Evolutionary conservation across 92 coral and sea anemone species (phyloP), one percentile per base, ranked within the genome.

Genomic region (Palythoa grandiflora): DNA sequence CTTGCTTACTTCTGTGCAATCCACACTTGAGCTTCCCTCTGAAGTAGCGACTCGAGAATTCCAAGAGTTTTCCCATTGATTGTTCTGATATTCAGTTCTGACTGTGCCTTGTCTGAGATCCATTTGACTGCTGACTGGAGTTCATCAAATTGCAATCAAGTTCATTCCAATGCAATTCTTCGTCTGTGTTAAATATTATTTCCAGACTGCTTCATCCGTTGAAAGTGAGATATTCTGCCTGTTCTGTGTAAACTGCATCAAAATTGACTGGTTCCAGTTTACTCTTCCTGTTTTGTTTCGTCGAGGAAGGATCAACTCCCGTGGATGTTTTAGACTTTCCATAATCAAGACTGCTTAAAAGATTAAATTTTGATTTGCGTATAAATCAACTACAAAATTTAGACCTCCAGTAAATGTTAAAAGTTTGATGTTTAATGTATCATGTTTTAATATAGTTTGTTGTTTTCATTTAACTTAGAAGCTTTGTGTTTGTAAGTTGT

Each of bases 21-120:
- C 86, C 86, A 81, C 20, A 65, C 76, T 66, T 63, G 85, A 66
- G 35, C 47, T 20, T 50, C 60, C 57, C 19, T 81, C 86, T 81
- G 86, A 65, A 47, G 86, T 81, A 65, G 6, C 37, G 73, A 65
- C 57, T 81, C 20, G 86, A 63, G 47, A 81, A 17, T 81, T 81
- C 59, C 71, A 70, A 35, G 60, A 40, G 13, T 37, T 81, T 68
- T 66, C 63, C 75, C 48, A 54, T 81, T 74, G 36, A 74, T 28
- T 1, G 76, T 81, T 47, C 39, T 28, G 55, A 44, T 47, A 81
- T 63, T 65, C 86, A 54, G 17, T 81, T 81, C 86, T 38, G 71
- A 59, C 84, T 81, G 86, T 81, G 71, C 21, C 86, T 76, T 55
- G 83, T 77, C 66, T 53, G 47, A 80, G 86, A 60, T 9, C 57